These are phyloP conservation scores for Macroramphosus scolopax DNA, from an alignment of 2,797 vertebrate genomes.

Conservation along the genomic window DNA sequence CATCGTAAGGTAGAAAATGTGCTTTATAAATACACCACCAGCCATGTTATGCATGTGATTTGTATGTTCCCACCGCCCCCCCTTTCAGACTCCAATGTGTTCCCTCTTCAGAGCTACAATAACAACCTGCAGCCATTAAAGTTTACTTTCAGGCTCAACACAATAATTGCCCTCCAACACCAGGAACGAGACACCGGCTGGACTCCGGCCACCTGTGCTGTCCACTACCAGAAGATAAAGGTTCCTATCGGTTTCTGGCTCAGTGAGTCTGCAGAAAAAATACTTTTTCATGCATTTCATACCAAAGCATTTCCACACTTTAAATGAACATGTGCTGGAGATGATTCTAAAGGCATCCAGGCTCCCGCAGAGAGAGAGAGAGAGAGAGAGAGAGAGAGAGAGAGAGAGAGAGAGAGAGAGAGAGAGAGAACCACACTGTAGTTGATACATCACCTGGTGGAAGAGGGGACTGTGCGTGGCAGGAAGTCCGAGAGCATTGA, in stretches of 20 bases:
- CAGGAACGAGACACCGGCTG: no score
- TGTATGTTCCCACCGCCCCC: no score
- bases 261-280: slow-evolving; percentile 15
- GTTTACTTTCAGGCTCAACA: no score
- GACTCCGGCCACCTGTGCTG: neutral
- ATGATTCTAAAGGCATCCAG: neutral
- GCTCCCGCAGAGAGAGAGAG: neutral
- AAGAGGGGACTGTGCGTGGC: slow-evolving; percentile 94
- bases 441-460: slow-evolving; percentile 84
- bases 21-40: no score
- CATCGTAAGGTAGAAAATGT: no score
- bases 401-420: neutral
- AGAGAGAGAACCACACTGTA: neutral
- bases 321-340: neutral
- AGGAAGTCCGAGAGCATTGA: slow-evolving; percentile 86
- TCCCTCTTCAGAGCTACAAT: no score
- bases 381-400: neutral
- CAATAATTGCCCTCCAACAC: no score
- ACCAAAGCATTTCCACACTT: neutral
- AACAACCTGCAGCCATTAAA: no score
- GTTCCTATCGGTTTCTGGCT: slow-evolving; percentile 2
- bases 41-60: no score
- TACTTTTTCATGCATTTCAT: slow-evolving; percentile 8
- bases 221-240: neutral
- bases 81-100: no score